phyloP scores from a whole-genome alignment of 2,113 vertebrate species.

The Syngnathus typhle region DNA sequence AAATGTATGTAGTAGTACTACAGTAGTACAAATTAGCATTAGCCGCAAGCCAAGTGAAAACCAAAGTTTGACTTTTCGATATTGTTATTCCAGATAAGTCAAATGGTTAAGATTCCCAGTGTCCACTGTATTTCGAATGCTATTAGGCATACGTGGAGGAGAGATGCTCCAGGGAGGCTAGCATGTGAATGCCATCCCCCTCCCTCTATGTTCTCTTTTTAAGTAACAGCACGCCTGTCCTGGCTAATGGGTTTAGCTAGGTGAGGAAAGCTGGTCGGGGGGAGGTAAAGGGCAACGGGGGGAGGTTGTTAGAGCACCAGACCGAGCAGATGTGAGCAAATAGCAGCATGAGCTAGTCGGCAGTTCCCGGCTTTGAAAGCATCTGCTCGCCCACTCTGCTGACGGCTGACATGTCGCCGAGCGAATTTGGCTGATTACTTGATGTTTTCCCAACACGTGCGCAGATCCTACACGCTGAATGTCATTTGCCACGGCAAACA shows the following conservation, averaged over 20 bases:
- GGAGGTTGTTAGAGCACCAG: conserved; percentile 44
- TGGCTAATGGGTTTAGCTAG: conserved; percentile 55
- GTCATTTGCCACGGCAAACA: conserved; percentile 30
- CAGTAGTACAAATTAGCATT: not conserved
- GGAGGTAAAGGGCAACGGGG: conserved; percentile 16
- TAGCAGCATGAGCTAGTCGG: conserved; percentile 20
- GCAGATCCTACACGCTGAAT: conserved; percentile 42
- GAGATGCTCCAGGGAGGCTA: conserved; percentile 23
- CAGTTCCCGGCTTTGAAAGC: conserved; percentile 26
- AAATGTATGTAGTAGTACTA: too few relatives aligned
- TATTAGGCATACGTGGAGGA: conserved; percentile 24
- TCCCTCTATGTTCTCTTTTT: conserved; percentile 28
- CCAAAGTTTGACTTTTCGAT: not conserved
- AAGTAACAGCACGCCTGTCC: conserved; percentile 34
- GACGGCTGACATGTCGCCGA: conserved; percentile 30
- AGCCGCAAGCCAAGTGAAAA: not conserved
- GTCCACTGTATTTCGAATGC: conserved; percentile 7
- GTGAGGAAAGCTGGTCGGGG: conserved; percentile 31
- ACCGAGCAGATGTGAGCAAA: conserved; percentile 51
- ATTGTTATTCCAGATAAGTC: not conserved
- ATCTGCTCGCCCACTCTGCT: conserved; percentile 39
- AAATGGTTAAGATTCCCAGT: not conserved
- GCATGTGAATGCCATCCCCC: conserved; percentile 17
- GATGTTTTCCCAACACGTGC: conserved; percentile 56
- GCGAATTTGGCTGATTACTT: conserved; percentile 46